phyloP scores from a whole-genome alignment of 2,113 vertebrate genomes.

The Gorsachius goisagi region DNA sequence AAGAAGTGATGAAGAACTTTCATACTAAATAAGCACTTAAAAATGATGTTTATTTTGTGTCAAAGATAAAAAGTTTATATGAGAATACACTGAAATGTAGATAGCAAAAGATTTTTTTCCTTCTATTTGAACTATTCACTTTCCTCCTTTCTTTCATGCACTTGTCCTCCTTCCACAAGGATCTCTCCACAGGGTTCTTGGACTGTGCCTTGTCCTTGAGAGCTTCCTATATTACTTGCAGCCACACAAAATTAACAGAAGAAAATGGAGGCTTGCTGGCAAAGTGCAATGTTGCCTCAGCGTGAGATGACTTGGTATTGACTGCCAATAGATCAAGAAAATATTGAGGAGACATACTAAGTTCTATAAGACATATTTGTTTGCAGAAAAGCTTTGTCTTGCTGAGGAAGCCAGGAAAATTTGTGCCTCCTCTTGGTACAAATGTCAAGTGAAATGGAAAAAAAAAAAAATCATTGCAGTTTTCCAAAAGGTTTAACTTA shows the following conservation, averaged over 20 bases:
- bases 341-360: background rate
- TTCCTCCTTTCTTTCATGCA: background rate
- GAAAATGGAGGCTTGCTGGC: background rate
- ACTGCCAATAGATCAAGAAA: background rate
- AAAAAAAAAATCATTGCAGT: background rate
- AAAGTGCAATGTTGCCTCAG: background rate
- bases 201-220: background rate
- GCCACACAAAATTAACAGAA: background rate
- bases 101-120: background rate
- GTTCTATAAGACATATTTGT: background rate
- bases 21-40: constrained; percentile 24
- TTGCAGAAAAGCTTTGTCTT: background rate
- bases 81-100: constrained; percentile 58
- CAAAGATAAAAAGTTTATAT: constrained; percentile 20
- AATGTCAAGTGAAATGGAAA: background rate
- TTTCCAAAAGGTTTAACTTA: background rate
- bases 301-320: background rate
- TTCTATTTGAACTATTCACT: background rate
- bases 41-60: constrained; percentile 43
- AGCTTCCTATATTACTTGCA: background rate
- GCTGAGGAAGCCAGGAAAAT: background rate
- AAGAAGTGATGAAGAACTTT: constrained; percentile 17
- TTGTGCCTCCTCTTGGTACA: background rate
- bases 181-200: background rate
- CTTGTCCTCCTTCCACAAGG: background rate